Percentiles rank a stretch among this genome's conserved stretches.
phyloP scores from a whole-genome alignment of 2,888 invertebrate species.

The Drosophila mayaguana region DNA sequence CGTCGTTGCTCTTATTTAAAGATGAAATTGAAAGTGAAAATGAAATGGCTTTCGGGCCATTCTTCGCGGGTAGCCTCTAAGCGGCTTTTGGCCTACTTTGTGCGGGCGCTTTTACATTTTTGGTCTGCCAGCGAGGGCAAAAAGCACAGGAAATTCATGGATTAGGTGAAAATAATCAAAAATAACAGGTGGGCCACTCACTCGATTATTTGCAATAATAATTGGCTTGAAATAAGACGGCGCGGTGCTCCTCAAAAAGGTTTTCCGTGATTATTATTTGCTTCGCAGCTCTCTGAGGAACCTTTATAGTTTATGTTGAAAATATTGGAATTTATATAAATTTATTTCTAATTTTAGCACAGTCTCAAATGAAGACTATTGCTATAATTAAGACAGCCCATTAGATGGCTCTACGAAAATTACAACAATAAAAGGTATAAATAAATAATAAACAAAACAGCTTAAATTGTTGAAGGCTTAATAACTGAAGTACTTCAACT shows the following conservation, averaged over 20 bases:
- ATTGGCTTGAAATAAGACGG: background rate
- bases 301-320: too few species aligned
- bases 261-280: too few species aligned
- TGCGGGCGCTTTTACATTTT: conserved; percentile 32
- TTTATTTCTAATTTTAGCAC: too few species aligned
- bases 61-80: conserved; percentile 42
- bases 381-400: too few species aligned
- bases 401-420: too few species aligned
- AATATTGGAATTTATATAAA: too few species aligned
- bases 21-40: conserved; percentile 48
- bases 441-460: too few species aligned
- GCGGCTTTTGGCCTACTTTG: conserved; percentile 53
- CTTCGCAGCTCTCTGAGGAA: too few species aligned
- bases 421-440: too few species aligned
- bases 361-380: too few species aligned
- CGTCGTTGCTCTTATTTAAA: conserved; percentile 48
- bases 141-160: conserved; percentile 23
- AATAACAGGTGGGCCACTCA: conserved; percentile 15
- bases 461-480: too few species aligned
- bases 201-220: background rate
- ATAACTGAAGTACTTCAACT: too few species aligned
- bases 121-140: conserved; percentile 1
- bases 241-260: background rate
- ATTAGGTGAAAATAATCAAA: conserved; percentile 30
- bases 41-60: conserved; percentile 29